Percentiles rank a stretch among this genome's conserved stretches.
Evolutionary conservation across 2,888 invertebrate species (phyloP).

Genomic region (Pachymerium ferrugineum): DNA sequence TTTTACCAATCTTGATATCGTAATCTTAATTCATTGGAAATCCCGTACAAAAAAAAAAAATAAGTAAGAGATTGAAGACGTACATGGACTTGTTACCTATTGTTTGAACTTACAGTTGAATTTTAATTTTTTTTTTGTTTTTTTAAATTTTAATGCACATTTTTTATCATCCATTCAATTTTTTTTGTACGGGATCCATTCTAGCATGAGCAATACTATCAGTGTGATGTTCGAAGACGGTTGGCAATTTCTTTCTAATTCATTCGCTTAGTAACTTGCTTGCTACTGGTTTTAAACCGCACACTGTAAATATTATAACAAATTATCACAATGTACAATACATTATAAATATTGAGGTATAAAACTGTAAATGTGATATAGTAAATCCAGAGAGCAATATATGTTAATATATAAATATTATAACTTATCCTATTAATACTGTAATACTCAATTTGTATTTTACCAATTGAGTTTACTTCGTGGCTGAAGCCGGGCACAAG

Average conservation of each 20-base stretch:
- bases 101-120: too few relatives aligned
- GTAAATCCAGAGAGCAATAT: constrained; percentile 1
- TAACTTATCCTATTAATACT: background rate
- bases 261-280: background rate
- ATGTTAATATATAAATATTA: background rate
- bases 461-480: background rate
- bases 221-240: background rate
- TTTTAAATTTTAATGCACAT: too few relatives aligned
- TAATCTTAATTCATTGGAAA: background rate
- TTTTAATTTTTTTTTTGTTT: too few relatives aligned
- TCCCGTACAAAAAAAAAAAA: too few relatives aligned
- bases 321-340: constrained; percentile 4
- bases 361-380: constrained; percentile 18
- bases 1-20: background rate
- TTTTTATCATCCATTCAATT: too few relatives aligned
- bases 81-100: too few relatives aligned
- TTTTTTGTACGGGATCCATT: too few relatives aligned
- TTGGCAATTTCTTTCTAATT: background rate
- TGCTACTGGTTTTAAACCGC: background rate
- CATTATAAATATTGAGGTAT: constrained; percentile 16
- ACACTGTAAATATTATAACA: constrained; percentile 1
- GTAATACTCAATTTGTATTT: constrained; percentile 14
- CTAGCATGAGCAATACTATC: constrained; percentile 12
- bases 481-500: background rate
- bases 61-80: too few relatives aligned